A percentile compares a stretch with the other conserved stretches of the same genome.
Conservation (phyloP, 2,113 vertebrate species). For the Paraplagusia blochii region DNA sequence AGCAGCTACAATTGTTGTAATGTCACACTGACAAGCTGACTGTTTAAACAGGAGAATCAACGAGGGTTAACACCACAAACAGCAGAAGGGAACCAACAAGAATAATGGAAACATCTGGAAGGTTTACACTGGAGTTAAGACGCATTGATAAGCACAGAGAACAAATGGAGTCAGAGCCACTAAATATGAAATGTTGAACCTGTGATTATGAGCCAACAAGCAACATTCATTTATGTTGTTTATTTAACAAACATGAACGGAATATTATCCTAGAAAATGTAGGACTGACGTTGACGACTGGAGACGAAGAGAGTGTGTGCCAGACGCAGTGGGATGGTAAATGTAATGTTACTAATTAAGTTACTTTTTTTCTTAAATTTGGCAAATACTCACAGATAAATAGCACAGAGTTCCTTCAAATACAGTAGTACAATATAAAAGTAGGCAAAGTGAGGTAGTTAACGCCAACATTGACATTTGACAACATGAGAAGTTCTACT, state of each 20-base stretch:
- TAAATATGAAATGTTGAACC: neutral
- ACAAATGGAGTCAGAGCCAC: neutral
- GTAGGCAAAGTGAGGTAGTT: too few relatives aligned
- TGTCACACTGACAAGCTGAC: neutral
- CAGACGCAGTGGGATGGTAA: too few relatives aligned
- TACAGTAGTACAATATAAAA: too few relatives aligned
- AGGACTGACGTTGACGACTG: neutral
- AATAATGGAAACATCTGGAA: too few relatives aligned
- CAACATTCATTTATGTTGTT: conserved; percentile 1
- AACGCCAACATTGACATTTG: too few relatives aligned
- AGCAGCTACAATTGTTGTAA: too few relatives aligned
- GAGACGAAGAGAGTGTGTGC: too few relatives aligned
- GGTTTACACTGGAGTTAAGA: neutral
- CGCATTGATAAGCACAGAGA: neutral
- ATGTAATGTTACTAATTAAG: too few relatives aligned
- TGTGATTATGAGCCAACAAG: conserved; percentile 22
- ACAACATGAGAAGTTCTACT: too few relatives aligned
- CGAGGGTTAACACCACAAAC: neutral
- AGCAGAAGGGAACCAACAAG: conserved; percentile 20
- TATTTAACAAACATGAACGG: conserved; percentile 6
- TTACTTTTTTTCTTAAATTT: too few relatives aligned
- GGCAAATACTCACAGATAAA: too few relatives aligned
- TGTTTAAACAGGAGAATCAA: conserved; percentile 26
- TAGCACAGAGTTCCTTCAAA: too few relatives aligned
- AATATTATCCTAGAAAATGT: neutral